These are phyloP conservation scores for Neomorphus geoffroyi DNA, from an alignment of 2,797 vertebrate genomes.

Conservation along the genomic window DNA sequence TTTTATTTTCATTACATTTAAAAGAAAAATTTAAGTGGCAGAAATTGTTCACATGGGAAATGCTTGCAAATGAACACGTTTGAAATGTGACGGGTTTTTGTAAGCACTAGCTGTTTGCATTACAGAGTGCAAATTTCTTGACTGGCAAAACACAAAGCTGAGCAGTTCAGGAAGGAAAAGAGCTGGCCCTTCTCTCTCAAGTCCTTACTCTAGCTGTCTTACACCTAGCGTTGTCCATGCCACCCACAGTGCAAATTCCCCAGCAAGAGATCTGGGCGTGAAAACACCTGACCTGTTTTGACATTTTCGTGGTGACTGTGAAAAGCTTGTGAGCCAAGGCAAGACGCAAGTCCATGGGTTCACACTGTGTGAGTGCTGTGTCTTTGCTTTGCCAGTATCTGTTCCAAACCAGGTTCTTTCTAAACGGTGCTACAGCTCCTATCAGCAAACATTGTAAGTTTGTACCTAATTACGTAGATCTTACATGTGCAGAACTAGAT, in stretches of 20 bases:
- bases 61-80: neutral
- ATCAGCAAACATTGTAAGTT: neutral
- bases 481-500: neutral
- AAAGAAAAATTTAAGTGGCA: slow-evolving; percentile 8
- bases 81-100: neutral
- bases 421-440: neutral
- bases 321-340: neutral
- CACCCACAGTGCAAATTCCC: neutral
- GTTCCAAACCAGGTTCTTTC: neutral
- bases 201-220: neutral
- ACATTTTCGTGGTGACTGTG: neutral
- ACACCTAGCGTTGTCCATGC: neutral
- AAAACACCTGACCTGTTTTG: neutral
- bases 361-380: neutral
- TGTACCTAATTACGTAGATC: neutral
- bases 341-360: neutral
- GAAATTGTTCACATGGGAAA: neutral
- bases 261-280: neutral
- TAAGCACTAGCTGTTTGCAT: neutral
- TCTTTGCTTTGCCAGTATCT: neutral
- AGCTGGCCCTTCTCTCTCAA: neutral
- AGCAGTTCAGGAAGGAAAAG: neutral
- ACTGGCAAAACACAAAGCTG: neutral
- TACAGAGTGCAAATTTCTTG: neutral
- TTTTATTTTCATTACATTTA: slow-evolving; percentile 17